A percentile compares a stretch with the other conserved stretches of the same genome.
These are phyloP conservation scores for Halictus quadricinctus DNA, from an alignment of 2,888 invertebrate species.

Conservation along the genomic window DNA sequence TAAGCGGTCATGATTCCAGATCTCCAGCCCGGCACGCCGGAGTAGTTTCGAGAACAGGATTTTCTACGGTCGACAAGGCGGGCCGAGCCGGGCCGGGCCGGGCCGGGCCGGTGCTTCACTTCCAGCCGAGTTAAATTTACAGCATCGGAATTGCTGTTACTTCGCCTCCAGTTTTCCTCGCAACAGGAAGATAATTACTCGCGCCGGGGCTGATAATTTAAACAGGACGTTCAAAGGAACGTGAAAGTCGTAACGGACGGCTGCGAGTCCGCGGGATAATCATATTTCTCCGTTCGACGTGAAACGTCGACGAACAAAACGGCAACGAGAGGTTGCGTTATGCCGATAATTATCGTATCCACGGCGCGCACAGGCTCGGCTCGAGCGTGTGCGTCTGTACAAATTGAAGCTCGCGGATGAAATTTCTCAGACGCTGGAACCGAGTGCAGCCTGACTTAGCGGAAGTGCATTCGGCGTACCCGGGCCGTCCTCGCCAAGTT, in stretches of 20 bases:
- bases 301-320: slow-evolving; percentile 17
- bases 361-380: neutral
- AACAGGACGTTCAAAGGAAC: neutral
- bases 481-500: neutral
- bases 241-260: neutral
- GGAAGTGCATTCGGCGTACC: neutral
- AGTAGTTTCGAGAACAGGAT: slow-evolving; percentile 29
- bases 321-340: neutral
- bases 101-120: slow-evolving; percentile 14
- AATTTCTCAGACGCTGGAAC: neutral
- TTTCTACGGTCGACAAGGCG: slow-evolving; percentile 1
- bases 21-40: slow-evolving; percentile 18
- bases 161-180: slow-evolving; percentile 21
- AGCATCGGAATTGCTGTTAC: slow-evolving; percentile 32
- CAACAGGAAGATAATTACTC: slow-evolving; percentile 45
- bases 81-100: neutral
- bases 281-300: neutral
- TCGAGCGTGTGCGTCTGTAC: neutral
- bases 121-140: slow-evolving; percentile 41
- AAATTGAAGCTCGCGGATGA: neutral
- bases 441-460: neutral
- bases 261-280: neutral
- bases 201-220: slow-evolving; percentile 35
- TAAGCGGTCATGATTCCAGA: slow-evolving; percentile 25
- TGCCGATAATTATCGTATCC: slow-evolving; percentile 15